Conservation (phyloP, 2,113 vertebrate species). For the Psettodes erumei region DNA sequence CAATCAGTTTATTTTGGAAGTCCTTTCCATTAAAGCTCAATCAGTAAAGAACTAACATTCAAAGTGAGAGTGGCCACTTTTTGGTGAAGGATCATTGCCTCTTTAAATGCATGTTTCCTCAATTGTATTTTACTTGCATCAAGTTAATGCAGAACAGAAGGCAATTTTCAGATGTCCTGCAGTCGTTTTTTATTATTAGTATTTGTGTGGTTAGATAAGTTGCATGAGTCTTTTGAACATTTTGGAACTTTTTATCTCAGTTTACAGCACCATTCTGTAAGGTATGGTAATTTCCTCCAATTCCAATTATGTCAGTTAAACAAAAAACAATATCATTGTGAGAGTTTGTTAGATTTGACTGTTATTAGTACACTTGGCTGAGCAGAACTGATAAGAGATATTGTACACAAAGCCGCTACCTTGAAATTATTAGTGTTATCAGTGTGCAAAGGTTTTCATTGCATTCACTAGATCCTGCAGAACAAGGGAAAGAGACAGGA, state of each 20-base stretch:
- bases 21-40: constrained; percentile 52
- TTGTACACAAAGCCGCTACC: background rate
- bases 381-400: constrained; percentile 10
- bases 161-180: too few species aligned
- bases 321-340: background rate
- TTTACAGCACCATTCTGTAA: background rate
- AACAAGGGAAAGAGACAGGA: background rate
- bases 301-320: background rate
- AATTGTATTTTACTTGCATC: constrained; percentile 2
- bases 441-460: background rate
- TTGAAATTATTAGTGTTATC: constrained; percentile 13
- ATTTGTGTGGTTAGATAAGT: background rate
- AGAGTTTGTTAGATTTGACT: background rate
- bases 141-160: background rate
- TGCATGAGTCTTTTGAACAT: background rate
- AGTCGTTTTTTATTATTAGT: too few species aligned
- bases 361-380: background rate
- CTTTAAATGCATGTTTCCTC: constrained; percentile 8
- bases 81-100: background rate
- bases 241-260: background rate
- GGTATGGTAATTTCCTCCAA: background rate
- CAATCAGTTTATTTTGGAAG: constrained; percentile 47
- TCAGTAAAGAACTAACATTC: constrained; percentile 20
- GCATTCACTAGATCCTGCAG: constrained; percentile 4
- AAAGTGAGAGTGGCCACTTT: constrained; percentile 9